phyloP scores from a whole-genome alignment of 1,140 invertebrate species.

The Trypoxylus dichotomus region DNA sequence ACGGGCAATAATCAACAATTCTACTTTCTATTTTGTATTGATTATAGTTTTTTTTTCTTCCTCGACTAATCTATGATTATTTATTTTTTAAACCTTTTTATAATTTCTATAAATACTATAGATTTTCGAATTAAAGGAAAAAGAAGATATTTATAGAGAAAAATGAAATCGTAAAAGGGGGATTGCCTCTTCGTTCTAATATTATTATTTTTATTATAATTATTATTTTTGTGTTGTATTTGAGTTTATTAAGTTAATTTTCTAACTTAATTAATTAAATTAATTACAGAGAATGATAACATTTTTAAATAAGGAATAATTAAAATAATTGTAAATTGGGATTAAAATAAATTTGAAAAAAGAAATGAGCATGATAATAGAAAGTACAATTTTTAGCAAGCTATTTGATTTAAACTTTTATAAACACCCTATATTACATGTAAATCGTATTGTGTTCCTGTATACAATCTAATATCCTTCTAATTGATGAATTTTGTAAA shows the following conservation, averaged over 20 bases:
- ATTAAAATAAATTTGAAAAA: background rate
- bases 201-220: background rate
- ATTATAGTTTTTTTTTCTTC: constrained; percentile 14
- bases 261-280: background rate
- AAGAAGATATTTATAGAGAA: background rate
- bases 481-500: too few species aligned
- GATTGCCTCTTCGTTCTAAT: background rate
- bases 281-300: too few species aligned
- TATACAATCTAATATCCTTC: too few species aligned
- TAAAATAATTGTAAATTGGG: background rate
- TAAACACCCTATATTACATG: too few species aligned
- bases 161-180: background rate
- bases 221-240: background rate
- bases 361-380: too few species aligned
- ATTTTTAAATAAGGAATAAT: background rate
- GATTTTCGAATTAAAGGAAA: background rate
- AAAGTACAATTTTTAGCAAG: background rate
- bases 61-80: constrained; percentile 19
- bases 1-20: background rate
- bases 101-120: constrained; percentile 8
- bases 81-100: constrained; percentile 6
- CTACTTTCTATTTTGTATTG: constrained; percentile 22
- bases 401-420: too few species aligned
- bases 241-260: background rate
- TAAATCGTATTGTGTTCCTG: too few species aligned